Conservation (phyloP, 2,888 invertebrate species). For the Drosophila aldrichi region DNA sequence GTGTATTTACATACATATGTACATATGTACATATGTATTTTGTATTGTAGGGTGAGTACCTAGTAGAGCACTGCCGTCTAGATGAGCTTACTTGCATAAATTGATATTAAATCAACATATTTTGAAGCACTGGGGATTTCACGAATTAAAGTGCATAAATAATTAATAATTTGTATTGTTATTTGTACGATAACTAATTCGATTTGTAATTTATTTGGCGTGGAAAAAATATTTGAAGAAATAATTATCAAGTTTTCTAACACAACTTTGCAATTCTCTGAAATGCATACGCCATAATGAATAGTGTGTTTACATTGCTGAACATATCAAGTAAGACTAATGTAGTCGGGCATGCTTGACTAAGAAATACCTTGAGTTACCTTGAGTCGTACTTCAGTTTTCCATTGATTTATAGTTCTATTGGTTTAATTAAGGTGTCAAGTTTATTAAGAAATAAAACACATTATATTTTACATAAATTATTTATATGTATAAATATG, state of each 20-base stretch:
- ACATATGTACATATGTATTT: no score
- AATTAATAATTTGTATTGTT: slow-evolving; percentile 9
- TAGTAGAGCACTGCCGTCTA: background rate
- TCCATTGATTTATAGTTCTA: no score
- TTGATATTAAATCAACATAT: background rate
- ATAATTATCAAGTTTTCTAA: slow-evolving; percentile 9
- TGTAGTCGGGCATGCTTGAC: background rate
- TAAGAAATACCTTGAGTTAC: slow-evolving; percentile 6
- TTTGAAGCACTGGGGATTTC: background rate
- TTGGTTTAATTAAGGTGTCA: no score
- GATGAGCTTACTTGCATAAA: background rate
- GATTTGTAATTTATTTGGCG: slow-evolving; percentile 1
- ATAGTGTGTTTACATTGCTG: slow-evolving; percentile 1
- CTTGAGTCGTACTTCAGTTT: no score
- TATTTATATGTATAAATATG: background rate
- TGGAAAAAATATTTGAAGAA: background rate
- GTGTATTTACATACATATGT: no score
- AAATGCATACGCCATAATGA: background rate
- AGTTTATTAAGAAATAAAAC: no score
- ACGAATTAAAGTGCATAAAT: slow-evolving; percentile 3
- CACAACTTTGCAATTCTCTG: slow-evolving; percentile 4
- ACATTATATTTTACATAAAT: no score
- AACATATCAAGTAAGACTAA: background rate
- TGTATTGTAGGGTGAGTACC: background rate
- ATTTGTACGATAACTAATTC: slow-evolving; percentile 3